Evolutionary conservation across 2,797 vertebrate species (phyloP).

Genomic region (Bucorvus abyssinicus): DNA sequence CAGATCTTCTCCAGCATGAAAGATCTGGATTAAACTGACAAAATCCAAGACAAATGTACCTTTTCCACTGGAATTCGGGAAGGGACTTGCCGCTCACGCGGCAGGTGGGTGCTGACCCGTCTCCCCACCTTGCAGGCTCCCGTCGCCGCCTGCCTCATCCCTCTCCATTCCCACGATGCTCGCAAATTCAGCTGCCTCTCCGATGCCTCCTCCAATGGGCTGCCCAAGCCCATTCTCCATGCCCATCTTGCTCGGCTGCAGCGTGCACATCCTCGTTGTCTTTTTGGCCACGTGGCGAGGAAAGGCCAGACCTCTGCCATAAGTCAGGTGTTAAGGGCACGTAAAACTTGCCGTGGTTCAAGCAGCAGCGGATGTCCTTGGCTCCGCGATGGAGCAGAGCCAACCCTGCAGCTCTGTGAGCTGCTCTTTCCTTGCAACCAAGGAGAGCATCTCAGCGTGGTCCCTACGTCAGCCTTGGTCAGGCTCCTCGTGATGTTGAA

Average conservation of each 20-base stretch:
- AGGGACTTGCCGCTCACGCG: neutral
- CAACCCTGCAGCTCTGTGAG: neutral
- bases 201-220: neutral
- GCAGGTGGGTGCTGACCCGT: neutral
- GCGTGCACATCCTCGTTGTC: accelerated
- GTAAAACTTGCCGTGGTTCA: neutral
- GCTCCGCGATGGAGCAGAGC: neutral
- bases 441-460: neutral
- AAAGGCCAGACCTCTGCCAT: neutral
- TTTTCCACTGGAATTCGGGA: neutral
- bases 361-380: neutral
- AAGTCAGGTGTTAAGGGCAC: neutral
- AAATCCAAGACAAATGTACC: neutral
- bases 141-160: neutral
- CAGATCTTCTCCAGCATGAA: conserved; percentile 19
- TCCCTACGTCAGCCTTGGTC: neutral
- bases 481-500: neutral
- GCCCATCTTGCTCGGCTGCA: neutral
- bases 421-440: neutral
- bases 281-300: neutral
- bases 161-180: neutral
- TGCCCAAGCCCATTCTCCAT: neutral
- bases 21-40: conserved; percentile 11
- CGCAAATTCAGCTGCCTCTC: neutral
- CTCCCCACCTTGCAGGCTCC: neutral